phyloP scores from a whole-genome alignment of 2,113 vertebrate genomes.

The Syrmaticus mikado region DNA sequence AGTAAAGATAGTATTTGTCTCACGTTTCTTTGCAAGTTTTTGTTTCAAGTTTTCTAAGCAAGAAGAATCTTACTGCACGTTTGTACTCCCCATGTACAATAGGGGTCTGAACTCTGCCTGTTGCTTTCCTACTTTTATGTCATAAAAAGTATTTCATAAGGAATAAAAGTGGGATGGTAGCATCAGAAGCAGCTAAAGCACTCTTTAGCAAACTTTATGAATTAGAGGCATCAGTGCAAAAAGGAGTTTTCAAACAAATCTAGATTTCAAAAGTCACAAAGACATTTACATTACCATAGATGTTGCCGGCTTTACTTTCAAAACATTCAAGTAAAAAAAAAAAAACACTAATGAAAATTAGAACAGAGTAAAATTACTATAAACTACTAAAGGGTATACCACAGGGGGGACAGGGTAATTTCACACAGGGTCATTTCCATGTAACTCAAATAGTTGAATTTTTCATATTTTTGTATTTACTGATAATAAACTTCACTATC shows the following conservation, averaged over 20 bases:
- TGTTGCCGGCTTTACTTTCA: not conserved
- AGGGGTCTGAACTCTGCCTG: not conserved
- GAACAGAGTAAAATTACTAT: not conserved
- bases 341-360: not conserved
- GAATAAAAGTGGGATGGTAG: not conserved
- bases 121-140: not conserved
- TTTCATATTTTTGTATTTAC: not conserved
- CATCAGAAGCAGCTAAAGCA: not conserved
- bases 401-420: not conserved
- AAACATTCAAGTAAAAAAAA: not conserved
- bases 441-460: not conserved
- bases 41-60: not conserved
- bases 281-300: not conserved
- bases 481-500: not conserved
- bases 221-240: not conserved
- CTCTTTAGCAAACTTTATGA: not conserved
- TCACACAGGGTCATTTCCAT: not conserved
- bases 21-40: not conserved
- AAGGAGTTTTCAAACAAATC: not conserved
- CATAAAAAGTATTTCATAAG: not conserved
- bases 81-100: not conserved
- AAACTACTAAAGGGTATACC: not conserved
- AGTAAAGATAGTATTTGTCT: not conserved
- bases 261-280: not conserved
- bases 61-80: not conserved